Percentiles rank a stretch among this genome's conserved stretches.
These are phyloP conservation scores for Panopea generosa DNA, from an alignment of 2,888 invertebrate genomes.

Conservation along the genomic window DNA sequence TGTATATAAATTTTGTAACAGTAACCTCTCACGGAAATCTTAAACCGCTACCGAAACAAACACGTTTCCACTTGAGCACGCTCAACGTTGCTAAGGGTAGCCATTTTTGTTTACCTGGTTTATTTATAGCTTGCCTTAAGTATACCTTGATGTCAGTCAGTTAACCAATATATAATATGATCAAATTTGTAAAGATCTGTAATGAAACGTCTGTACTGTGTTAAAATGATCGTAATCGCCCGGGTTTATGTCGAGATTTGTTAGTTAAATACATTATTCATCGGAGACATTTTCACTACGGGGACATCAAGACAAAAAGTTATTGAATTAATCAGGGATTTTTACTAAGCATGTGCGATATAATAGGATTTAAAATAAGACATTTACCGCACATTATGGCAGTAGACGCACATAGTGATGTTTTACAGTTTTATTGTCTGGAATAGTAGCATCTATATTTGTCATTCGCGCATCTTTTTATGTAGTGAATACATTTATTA, in stretches of 20 bases:
- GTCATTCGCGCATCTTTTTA: too few species aligned
- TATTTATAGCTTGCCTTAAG: conserved; percentile 18
- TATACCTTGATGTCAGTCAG: background rate
- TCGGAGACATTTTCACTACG: conserved; percentile 2
- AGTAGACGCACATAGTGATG: too few species aligned
- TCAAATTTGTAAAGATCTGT: too few species aligned
- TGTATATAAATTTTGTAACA: conserved; percentile 11
- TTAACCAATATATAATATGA: conserved; percentile 19
- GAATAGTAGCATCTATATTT: too few species aligned
- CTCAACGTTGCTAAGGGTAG: conserved; percentile 48
- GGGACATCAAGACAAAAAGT: background rate
- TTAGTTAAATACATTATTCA: conserved; percentile 18
- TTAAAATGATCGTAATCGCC: background rate
- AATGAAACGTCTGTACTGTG: too few species aligned
- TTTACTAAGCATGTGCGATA: too few species aligned
- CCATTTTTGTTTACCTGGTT: conserved; percentile 28
- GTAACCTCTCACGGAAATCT: conserved; percentile 9
- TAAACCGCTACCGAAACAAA: conserved; percentile 46
- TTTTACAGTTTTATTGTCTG: too few species aligned
- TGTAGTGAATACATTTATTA: too few species aligned
- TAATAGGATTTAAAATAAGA: too few species aligned
- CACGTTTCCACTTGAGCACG: conserved; percentile 30
- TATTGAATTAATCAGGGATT: too few species aligned
- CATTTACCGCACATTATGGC: too few species aligned
- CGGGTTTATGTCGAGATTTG: conserved; percentile 1